A percentile compares a stretch with the other conserved stretches of the same genome.
Conservation (phyloP, 2,888 invertebrate genomes). For the Teinopalpus imperialis region DNA sequence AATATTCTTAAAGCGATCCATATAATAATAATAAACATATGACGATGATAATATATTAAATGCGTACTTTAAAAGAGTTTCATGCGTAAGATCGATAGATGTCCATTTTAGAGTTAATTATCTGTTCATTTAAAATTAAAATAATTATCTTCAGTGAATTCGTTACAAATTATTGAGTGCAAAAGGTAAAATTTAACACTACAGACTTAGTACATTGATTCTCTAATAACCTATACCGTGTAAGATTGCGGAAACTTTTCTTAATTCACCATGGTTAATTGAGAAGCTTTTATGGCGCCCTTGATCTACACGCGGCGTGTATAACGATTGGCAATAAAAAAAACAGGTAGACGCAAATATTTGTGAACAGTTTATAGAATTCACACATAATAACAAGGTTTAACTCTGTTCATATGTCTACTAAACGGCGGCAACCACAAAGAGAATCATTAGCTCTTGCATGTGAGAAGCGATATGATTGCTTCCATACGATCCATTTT, state of each 20-base stretch:
- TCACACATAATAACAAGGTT: slow-evolving; percentile 79
- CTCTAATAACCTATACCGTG: too few relatives aligned
- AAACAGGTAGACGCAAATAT: slow-evolving; percentile 80
- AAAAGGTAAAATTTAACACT: too few relatives aligned
- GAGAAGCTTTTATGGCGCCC: slow-evolving; percentile 60
- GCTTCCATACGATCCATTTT: slow-evolving; percentile 52
- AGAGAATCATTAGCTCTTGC: slow-evolving; percentile 62
- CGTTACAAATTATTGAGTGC: too few relatives aligned
- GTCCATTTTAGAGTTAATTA: too few relatives aligned
- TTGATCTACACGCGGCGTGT: slow-evolving; percentile 70
- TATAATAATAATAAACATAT: too few relatives aligned
- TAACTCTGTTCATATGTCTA: slow-evolving; percentile 47
- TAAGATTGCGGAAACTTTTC: slow-evolving; percentile 32
- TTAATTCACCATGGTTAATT: slow-evolving; percentile 63
- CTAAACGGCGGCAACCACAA: slow-evolving; percentile 56
- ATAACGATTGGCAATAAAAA: slow-evolving; percentile 60
- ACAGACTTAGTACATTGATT: too few relatives aligned
- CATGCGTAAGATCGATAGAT: too few relatives aligned
- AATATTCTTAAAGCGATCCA: too few relatives aligned
- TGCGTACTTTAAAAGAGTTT: too few relatives aligned
- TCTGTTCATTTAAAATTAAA: too few relatives aligned
- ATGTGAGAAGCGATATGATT: slow-evolving; percentile 61
- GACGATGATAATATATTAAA: too few relatives aligned
- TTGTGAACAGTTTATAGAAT: slow-evolving; percentile 80
- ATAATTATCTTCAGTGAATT: too few relatives aligned